Conservation (phyloP, 2,797 vertebrate genomes). For the Periparus ater region DNA sequence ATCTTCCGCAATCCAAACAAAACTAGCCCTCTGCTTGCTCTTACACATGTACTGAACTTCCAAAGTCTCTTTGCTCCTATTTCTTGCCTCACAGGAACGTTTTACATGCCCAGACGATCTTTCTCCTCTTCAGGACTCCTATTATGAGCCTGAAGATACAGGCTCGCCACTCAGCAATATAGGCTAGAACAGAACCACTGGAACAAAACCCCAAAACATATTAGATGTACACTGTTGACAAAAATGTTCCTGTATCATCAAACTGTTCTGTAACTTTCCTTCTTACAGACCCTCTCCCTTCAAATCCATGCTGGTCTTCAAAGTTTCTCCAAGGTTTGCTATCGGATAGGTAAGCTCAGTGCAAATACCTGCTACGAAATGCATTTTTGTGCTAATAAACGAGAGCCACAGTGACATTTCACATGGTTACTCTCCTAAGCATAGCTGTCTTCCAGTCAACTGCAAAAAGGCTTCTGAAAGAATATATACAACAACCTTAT, state of each 20-base stretch:
- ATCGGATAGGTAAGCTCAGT: accelerated
- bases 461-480: background rate
- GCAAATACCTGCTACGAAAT: background rate
- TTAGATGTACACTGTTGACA: background rate
- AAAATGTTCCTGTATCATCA: background rate
- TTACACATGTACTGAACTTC: background rate
- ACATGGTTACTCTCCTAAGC: background rate
- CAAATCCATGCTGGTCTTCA: background rate
- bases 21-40: background rate
- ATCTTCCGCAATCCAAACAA: background rate
- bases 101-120: background rate
- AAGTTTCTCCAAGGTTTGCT: background rate
- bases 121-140: background rate
- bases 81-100: background rate
- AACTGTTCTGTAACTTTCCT: background rate
- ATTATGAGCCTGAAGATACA: background rate
- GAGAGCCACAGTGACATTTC: background rate
- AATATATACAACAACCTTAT: background rate
- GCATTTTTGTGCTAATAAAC: background rate
- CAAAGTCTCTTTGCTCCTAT: background rate
- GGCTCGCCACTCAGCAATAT: background rate
- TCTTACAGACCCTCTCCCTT: background rate
- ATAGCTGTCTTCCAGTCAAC: background rate
- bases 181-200: background rate
- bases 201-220: background rate